phyloP scores from a whole-genome alignment of 2,888 invertebrate genomes.

The Hymenopus coronatus region DNA sequence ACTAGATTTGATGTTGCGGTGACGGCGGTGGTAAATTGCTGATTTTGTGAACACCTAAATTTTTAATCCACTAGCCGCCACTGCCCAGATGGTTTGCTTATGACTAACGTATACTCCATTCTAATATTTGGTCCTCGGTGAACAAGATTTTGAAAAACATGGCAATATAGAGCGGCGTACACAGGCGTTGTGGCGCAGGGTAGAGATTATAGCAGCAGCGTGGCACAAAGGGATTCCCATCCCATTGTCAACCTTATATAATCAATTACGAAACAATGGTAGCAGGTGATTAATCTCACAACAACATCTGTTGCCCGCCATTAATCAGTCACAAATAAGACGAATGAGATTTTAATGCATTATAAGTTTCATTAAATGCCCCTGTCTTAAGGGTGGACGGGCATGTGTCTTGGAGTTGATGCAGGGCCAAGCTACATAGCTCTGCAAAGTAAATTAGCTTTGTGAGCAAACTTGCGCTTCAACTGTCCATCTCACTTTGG shows the following conservation, averaged over 20 bases:
- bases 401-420: neutral
- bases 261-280: constrained; percentile 34
- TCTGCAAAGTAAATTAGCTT: neutral
- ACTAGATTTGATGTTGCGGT: too few species aligned
- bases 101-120: too few species aligned
- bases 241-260: constrained; percentile 33
- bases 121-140: too few species aligned
- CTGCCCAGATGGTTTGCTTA: too few species aligned
- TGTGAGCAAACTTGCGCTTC: neutral
- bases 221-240: constrained; percentile 17
- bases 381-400: neutral
- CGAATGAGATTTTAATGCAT: neutral
- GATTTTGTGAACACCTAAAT: too few species aligned
- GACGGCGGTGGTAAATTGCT: too few species aligned
- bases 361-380: neutral
- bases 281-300: constrained; percentile 30
- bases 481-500: too few species aligned
- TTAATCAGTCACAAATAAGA: constrained; percentile 22
- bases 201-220: neutral
- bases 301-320: constrained; percentile 28
- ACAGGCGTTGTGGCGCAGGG: too few species aligned
- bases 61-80: too few species aligned
- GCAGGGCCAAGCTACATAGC: neutral
- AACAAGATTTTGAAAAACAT: too few species aligned
- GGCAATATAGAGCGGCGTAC: too few species aligned